Evolutionary conservation across 37 sponge, comb jelly and placozoan genomes (phyloP), one percentile per base, ranked within the genome.

Genomic region (Cladorhizidae sp.): DNA sequence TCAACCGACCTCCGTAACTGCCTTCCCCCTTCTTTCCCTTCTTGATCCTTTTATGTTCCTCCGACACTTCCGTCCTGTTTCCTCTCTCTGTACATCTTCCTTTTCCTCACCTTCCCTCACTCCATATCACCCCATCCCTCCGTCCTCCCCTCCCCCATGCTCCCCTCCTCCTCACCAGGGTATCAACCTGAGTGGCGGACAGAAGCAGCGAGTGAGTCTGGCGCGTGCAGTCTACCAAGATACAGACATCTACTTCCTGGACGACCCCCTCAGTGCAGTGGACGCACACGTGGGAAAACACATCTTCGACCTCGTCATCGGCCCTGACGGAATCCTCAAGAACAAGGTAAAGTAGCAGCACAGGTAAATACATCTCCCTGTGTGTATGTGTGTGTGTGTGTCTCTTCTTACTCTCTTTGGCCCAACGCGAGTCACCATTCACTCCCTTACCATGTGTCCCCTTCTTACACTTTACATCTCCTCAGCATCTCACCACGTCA

Each of bases 251-350:
- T 95, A 93, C 74, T 79, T 95, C 65, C 74, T 98, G 35, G 99
- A 98, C 74, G 96, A 98, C 87, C 96, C 99, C 0, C 82, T 98
- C 41, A 88, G 90, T 80, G 99, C 99, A 32, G 99, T 99, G 36
- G 99, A 99, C 82, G 81, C 99, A 2, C 99, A 99, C 65, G 99
- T 99, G 1, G 99, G 99, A 29, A 94, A 99, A 71, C 99, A 99
- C 82, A 92, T 99, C 83, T 99, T 96, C 86, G 91, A 96, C 1
- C 81, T 94, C 39, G 95, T 99, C 33, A 92, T 99, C 31, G 99
- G 99, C 73, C 99, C 99, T 50, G 80, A 94, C 8, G 99, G 99
- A 51, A 39, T 94, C 76, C 80, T 99, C 73, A 90, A 80, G 45
- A 80, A 90, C 42, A 99, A 93, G 94, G 98, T 98, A 75, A 64